Conservation (phyloP, 2,888 invertebrate genomes). For the Drosophila hawaiiensis region DNA sequence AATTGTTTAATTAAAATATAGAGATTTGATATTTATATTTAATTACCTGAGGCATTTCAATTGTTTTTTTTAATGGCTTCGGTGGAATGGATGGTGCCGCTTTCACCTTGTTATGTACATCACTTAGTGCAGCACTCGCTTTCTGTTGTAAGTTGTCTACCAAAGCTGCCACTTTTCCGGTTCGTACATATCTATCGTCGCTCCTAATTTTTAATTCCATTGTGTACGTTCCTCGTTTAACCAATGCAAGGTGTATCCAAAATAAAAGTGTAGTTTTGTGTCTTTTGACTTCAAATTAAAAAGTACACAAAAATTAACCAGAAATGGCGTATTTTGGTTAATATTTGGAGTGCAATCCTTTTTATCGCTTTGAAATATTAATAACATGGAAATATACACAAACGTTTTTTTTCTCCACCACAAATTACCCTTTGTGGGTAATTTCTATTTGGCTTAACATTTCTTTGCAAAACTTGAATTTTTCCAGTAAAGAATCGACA, state of each 20-base stretch:
- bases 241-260: too few species aligned
- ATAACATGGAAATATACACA: neutral
- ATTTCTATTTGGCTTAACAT: neutral
- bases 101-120: constrained; percentile 86
- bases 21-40: neutral
- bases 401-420: neutral
- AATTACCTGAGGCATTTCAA: constrained; percentile 85
- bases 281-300: neutral
- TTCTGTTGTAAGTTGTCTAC: constrained; percentile 52
- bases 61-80: constrained; percentile 89
- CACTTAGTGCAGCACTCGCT: constrained; percentile 4
- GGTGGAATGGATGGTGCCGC: constrained; percentile 93
- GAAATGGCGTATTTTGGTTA: neutral
- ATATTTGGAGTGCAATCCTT: neutral
- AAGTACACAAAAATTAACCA: neutral
- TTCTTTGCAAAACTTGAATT: neutral
- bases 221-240: constrained; percentile 5
- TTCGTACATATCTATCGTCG: constrained; percentile 22
- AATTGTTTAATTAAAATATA: neutral
- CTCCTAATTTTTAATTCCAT: constrained; percentile 87
- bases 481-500: neutral
- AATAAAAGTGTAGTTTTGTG: neutral
- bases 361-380: neutral
- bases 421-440: neutral
- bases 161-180: constrained; percentile 50